Conservation (phyloP, 2,888 invertebrate species). For the Iphiclides podalirius region DNA sequence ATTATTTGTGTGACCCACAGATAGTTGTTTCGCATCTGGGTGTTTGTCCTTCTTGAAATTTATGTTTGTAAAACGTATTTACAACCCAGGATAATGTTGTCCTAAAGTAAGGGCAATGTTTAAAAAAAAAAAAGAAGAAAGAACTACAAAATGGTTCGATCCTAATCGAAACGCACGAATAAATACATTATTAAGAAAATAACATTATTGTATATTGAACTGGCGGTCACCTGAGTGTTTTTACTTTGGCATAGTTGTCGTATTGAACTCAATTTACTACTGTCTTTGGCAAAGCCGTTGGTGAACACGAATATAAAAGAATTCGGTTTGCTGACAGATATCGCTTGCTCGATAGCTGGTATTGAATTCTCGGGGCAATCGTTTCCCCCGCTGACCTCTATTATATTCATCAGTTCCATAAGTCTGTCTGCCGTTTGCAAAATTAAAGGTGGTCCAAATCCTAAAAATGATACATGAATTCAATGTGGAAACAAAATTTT, state of each 20-base stretch:
- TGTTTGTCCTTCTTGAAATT: too few species aligned
- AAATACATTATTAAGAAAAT: too few species aligned
- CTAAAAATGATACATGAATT: constrained; percentile 24
- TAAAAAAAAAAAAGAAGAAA: too few species aligned
- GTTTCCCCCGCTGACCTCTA: constrained; percentile 36
- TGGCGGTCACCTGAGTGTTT: constrained; percentile 37
- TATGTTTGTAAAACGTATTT: too few species aligned
- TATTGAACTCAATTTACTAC: constrained; percentile 27
- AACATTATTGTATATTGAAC: too few species aligned
- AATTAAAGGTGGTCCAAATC: constrained; percentile 29
- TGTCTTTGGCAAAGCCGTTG: constrained; percentile 50
- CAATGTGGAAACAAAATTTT: constrained; percentile 1
- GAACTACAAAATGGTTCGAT: too few species aligned
- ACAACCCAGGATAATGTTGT: too few species aligned
- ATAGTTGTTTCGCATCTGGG: too few species aligned
- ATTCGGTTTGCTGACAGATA: constrained; percentile 40
- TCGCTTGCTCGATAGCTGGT: constrained; percentile 47
- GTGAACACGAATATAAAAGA: constrained; percentile 56
- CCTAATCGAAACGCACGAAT: too few species aligned
- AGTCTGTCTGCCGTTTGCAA: constrained; percentile 21
- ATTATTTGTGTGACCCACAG: too few species aligned
- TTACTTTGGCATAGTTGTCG: constrained; percentile 31
- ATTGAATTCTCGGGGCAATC: constrained; percentile 56
- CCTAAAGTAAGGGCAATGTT: too few species aligned
- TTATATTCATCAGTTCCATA: constrained; percentile 22